Base-by-base conservation (phyloP, 2,888 invertebrate species). In the Parnassius orleans region DNA sequence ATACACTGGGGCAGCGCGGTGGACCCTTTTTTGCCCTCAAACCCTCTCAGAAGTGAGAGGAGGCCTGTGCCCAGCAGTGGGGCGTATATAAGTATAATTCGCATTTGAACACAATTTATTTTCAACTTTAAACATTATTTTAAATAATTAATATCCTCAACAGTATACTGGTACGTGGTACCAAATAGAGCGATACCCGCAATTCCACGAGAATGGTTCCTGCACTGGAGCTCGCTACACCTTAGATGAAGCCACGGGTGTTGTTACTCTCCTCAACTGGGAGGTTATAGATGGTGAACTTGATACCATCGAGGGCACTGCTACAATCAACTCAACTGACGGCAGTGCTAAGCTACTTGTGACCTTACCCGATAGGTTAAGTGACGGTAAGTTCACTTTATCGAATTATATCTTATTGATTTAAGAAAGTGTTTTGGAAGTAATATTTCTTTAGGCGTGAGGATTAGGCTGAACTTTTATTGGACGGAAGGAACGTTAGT, bases 151-250 rank as follows among this genome's bases (percentile, higher is more conserved):
- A 11, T 52, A 46, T 58, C 24, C 51, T 63, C 69, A 65, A 66
- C 80, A 88, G 92, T 92, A 84, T 67, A 75, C 78, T 33, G 88
- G 84, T 53, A 82, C 74, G 1, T 92, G 90, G 92, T 91, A 87
- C 72, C 84, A 88, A 59, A 81, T 79, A 5, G 79, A 84, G 61
- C 75, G 81, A 12, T 88, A 90, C 67, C 83, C 84, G 10, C 77
- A 80, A 71, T 67, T 73, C n/a, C 70, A 75, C 44, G 78, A 77
- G 15, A 70, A 52, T 14, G 83, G 81, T 10, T 70, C 75, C 11
- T 90, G 92, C 65, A 73, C 79, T 1, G 87, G 86, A 0, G 79
- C 83, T 0, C 72, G 79, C 9, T 86, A 86, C 68, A 70, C 74
- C 1, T 65, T 79, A 14, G 66, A 83, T 52, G 69, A 68, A 0